Evolutionary conservation across 2,888 invertebrate species (phyloP), one percentile per base, ranked within the genome.

Genomic region (Nomada fucata): DNA sequence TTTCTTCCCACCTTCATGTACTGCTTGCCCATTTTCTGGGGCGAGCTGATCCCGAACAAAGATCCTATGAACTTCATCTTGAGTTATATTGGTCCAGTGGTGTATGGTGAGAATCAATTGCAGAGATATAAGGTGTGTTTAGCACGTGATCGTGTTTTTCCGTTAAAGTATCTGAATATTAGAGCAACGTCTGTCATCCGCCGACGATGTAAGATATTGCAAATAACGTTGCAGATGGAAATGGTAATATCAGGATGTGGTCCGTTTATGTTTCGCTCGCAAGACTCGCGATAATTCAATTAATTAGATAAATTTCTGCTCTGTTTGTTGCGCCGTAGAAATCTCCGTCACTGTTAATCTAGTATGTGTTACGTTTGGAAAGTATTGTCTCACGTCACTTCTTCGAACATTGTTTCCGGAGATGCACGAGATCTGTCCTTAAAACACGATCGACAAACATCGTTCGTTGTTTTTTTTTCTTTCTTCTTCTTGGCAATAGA

Each of bases 1-100:
- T 96, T 96, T 84, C 96, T 95, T 80, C 97, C 96, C 90, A 97
- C 96, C 89, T 96, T 96, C 93, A 97, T 94, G 92, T 97, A 97
- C 90, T 97, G 96, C 92, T 96, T 97, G 93, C 97, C 96, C 85
- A 96, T 95, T 90, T 96, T 97, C 96, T 93, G 93, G 47, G 93
- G 93, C 83, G 93, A 93, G 3, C 92, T 91, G 52, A 91, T 91
- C 79, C 93, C 93, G 65, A 93, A 93, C 73, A 93, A 67, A 26
- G 93, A 91, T 20, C 93, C 91, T 74, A 93, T 92, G 85, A 94
- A 93, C 86, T 92, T 94, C 93, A 93, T 93, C 72, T 89, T 93
- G 57, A 15, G 11, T 4, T 47, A 2, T 67, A 5, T 60, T 36
- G 3, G 42, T n/a, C 13, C 26, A 15, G 52, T 20, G 29, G 9